A percentile compares a stretch with the other conserved stretches of the same genome.
Conservation (phyloP, 2,113 vertebrate genomes). For the Rattus rattus region DNA sequence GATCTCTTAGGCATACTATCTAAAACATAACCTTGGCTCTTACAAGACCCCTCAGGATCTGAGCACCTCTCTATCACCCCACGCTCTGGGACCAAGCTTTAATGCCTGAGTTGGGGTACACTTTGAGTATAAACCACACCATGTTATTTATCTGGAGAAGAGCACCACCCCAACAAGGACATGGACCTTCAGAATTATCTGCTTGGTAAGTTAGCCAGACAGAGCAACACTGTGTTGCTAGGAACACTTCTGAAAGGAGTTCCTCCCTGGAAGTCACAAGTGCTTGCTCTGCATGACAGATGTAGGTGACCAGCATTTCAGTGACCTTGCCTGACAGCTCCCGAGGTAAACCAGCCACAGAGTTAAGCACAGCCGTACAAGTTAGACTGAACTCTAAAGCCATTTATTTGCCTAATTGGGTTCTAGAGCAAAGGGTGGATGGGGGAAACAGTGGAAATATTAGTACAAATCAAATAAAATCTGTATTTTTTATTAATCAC, state of each 20-base stretch:
- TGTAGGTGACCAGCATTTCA: background rate
- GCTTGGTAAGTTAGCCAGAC: background rate
- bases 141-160: background rate
- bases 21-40: background rate
- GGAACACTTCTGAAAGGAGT: background rate
- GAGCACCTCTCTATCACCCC: background rate
- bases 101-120: background rate
- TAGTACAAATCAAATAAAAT: constrained; percentile 1
- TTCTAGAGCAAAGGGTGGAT: background rate
- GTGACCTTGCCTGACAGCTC: background rate
- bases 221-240: background rate
- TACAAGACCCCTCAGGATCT: background rate
- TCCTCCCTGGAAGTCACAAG: no score
- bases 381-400: background rate
- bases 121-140: background rate
- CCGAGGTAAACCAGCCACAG: background rate
- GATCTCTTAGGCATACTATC: no score
- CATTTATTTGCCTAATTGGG: constrained; percentile 11
- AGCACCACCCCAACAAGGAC: background rate
- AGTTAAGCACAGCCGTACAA: no score
- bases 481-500: background rate
- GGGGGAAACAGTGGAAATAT: background rate
- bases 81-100: background rate
- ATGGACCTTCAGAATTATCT: background rate
- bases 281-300: no score